Conservation (phyloP, 2,113 vertebrate genomes). For the Ondatra zibethicus region DNA sequence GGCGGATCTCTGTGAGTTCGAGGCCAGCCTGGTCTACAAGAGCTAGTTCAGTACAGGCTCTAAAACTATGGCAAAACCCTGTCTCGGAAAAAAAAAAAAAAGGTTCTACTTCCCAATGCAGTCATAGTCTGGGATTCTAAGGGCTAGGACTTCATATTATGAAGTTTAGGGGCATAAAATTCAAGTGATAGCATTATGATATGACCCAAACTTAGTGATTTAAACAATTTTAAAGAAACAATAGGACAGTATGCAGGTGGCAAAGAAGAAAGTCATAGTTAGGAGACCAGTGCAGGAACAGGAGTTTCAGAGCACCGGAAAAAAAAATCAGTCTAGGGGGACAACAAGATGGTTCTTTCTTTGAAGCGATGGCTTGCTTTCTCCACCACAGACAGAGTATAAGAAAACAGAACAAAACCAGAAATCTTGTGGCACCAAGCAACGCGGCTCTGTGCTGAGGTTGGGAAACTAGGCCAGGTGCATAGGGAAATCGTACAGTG, state of each 20-base stretch:
- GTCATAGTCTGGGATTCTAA: not conserved
- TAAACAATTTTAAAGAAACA: not conserved
- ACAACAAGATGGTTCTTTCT: not conserved
- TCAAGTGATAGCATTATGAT: not conserved
- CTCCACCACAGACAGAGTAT: not conserved
- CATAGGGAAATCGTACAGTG: not conserved
- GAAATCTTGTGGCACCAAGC: not conserved
- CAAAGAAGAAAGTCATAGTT: not conserved
- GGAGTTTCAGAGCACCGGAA: not conserved
- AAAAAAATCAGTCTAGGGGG: not conserved
- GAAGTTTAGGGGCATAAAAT: not conserved
- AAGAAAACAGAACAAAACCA: constrained; percentile 23
- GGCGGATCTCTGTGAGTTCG: no score
- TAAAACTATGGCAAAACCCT: no score
- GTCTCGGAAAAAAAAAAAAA: not conserved
- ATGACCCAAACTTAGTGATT: not conserved
- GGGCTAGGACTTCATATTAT: not conserved
- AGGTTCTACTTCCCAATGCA: not conserved
- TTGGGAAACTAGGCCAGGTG: constrained; percentile 1
- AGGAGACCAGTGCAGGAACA: not conserved
- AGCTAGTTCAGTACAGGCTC: no score
- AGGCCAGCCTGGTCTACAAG: no score
- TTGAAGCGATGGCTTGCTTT: not conserved
- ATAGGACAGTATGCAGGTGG: not conserved
- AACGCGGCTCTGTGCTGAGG: not conserved